Conservation (phyloP, 2,113 vertebrate genomes). For the Vulpes vulpes region DNA sequence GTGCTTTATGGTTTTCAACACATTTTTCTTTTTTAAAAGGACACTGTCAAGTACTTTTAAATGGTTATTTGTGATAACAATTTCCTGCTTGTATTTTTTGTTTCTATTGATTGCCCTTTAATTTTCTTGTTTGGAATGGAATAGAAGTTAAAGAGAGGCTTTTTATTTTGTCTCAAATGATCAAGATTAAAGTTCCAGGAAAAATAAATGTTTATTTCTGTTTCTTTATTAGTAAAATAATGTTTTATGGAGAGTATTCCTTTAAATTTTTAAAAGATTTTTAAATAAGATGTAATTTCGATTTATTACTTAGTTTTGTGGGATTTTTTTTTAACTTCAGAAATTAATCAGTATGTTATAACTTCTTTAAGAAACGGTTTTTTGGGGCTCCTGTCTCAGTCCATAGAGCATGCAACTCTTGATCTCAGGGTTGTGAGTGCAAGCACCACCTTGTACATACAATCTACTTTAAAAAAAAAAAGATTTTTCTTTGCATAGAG, state of each 20-base stretch:
- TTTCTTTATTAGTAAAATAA: background rate
- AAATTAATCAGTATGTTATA: conserved; percentile 3
- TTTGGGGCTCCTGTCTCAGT: background rate
- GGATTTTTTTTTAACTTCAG: background rate
- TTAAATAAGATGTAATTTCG: background rate
- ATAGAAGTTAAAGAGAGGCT: background rate
- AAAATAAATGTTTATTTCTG: conserved; percentile 36
- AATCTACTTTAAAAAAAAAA: background rate
- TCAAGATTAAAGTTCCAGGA: background rate
- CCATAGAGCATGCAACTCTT: background rate
- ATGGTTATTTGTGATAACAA: conserved; percentile 4
- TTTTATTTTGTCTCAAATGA: conserved; percentile 43
- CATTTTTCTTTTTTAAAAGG: conserved; percentile 81
- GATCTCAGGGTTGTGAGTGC: background rate
- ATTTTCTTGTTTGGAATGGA: conserved; percentile 52
- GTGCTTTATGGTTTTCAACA: conserved; percentile 48
- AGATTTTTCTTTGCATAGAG: conserved; percentile 32
- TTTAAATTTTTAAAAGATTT: background rate
- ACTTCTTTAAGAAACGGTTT: conserved; percentile 8
- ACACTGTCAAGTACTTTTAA: conserved; percentile 82
- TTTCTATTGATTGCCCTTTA: conserved; percentile 63
- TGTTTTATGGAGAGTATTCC: conserved; percentile 56
- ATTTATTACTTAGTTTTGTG: background rate
- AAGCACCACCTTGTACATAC: background rate
- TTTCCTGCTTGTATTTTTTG: conserved; percentile 44